These are phyloP conservation scores for Drosophila bunnanda DNA, from an alignment of 2,888 invertebrate genomes.

Conservation along the genomic window DNA sequence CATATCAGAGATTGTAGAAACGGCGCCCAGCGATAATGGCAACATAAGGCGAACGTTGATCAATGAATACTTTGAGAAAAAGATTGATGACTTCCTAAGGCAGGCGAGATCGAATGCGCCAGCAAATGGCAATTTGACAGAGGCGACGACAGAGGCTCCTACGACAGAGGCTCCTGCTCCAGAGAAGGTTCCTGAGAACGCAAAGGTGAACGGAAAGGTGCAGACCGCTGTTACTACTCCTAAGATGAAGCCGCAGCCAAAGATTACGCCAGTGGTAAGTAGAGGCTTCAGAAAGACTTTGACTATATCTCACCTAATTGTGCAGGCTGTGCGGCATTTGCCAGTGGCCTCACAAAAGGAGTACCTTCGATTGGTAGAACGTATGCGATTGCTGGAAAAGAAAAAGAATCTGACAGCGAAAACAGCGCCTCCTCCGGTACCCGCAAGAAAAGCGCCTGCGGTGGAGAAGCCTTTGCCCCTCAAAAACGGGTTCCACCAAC, in stretches of 20 bases:
- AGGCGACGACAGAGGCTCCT: neutral
- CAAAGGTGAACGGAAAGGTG: neutral
- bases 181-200: slow-evolving; percentile 12
- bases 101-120: slow-evolving; percentile 77
- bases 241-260: slow-evolving; percentile 16
- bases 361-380: slow-evolving; percentile 82
- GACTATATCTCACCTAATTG: neutral
- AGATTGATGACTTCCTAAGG: slow-evolving; percentile 82
- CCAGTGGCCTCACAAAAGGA: slow-evolving; percentile 83
- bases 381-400: slow-evolving; percentile 83
- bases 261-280: slow-evolving; percentile 79
- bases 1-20: slow-evolving; percentile 44
- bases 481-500: neutral
- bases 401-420: slow-evolving; percentile 44
- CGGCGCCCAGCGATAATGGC: slow-evolving; percentile 32
- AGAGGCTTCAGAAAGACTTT: too few species aligned
- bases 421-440: neutral
- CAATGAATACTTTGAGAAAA: slow-evolving; percentile 80
- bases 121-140: slow-evolving; percentile 1
- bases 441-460: neutral
- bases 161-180: neutral
- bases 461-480: neutral
- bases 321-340: slow-evolving; percentile 83
- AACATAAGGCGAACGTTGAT: slow-evolving; percentile 66
- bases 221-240: neutral